phyloP scores from a whole-genome alignment of 2,888 invertebrate genomes.

The Pantelozetes paolii region DNA sequence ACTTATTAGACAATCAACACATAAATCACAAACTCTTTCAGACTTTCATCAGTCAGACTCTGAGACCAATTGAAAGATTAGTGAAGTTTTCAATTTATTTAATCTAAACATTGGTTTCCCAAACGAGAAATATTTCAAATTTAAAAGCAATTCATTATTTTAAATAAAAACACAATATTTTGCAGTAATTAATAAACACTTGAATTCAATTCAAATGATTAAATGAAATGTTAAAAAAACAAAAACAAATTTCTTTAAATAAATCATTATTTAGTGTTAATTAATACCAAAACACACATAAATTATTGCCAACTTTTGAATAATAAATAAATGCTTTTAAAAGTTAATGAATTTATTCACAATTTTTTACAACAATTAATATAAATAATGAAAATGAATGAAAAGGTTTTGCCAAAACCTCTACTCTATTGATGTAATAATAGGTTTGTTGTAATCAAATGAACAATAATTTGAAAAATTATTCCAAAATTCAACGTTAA shows the following conservation, averaged over 20 bases:
- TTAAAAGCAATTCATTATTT: neutral
- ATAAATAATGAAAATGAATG: neutral
- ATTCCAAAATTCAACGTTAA: neutral
- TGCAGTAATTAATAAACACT: neutral
- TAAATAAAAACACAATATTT: neutral
- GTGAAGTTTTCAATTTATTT: neutral
- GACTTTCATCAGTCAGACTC: neutral
- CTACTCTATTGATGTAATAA: too few relatives aligned
- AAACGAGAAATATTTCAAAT: neutral
- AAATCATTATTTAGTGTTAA: conserved; percentile 13
- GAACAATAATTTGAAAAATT: too few relatives aligned
- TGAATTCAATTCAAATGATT: neutral
- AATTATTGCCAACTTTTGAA: neutral
- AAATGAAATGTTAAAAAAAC: neutral
- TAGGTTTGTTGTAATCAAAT: too few relatives aligned
- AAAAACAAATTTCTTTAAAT: neutral
- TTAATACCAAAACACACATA: neutral
- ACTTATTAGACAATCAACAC: neutral
- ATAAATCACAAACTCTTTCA: conserved; percentile 16
- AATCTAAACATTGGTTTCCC: too few relatives aligned
- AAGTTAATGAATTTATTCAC: neutral
- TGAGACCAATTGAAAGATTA: neutral
- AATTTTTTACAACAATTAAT: neutral
- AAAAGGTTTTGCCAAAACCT: too few relatives aligned
- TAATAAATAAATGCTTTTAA: neutral